Base-by-base conservation (phyloP, 2,888 invertebrate species). In the Ophion slaviceki region DNA sequence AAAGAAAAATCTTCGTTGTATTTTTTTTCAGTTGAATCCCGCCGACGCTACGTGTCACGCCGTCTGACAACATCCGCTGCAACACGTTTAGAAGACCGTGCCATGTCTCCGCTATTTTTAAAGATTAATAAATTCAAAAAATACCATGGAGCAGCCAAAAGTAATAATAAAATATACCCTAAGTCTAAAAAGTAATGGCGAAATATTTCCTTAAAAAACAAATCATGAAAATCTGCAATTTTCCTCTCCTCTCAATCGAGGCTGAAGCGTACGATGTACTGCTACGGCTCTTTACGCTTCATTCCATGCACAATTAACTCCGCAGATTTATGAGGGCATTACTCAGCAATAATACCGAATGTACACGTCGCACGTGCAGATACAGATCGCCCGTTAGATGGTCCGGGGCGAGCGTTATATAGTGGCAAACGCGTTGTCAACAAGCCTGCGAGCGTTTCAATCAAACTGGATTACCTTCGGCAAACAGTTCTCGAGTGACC, bases 401-500 rank as follows among this genome's bases (percentile, higher is more conserved):
- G 20, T 40, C 8, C 5, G 8, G 47, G 68, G 24, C 20, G 59
- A 17, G 32, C 67, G 74, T 67, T 80, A 59, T n/a, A 59, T 67
- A 40, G 24, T 6, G 10, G n/a, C 32, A 14, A 53, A 40, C 20
- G 57, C 40, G 20, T 80, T 67, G 59, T 74, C 67, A 53, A 66
- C 40, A 45, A 2, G 53, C n/a, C 14, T 20, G 14, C 2, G 59
- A 59, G 62, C 2, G 61, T 62, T 77, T 82, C 40, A 17, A 71
- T 64, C 24, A 71, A 82, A 17, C 57, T 17, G 24, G 28, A 77
- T 77, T 59, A 77, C 45, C 40, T 7, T 77, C 45, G 66, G 28
- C 47, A 47, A 24, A 66, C 66, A 71, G 32, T 20, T 45, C 10
- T 10, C 11, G 40, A 53, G 40, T 57, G 45, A 45, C 32, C 40